Base-by-base conservation (phyloP, 2,797 vertebrate species). In the Gymnoscopelus braueri region DNA sequence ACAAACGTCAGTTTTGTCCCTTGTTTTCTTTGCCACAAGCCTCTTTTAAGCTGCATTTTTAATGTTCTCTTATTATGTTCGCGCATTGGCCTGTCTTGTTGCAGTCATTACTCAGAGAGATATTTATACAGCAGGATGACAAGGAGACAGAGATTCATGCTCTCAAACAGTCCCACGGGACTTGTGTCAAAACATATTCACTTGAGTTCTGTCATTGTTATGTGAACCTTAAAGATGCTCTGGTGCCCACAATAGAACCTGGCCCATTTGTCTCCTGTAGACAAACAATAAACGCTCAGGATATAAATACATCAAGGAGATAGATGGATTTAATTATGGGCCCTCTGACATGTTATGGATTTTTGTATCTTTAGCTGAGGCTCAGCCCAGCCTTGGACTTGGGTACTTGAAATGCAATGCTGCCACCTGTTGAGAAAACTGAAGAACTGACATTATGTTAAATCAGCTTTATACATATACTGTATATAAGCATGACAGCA, bases 281-380 rank as follows among this genome's bases (percentile, higher is more conserved):
- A 81, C 52, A 82, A 65, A 71, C 44, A 70, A 63, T 23, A 69
- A 63, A 66, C 32, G 4, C 15, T 11, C 62, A 54, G 60, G 84
- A 67, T 92, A 92, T 88, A 93, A 94, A 94, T 93, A 93, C 79
- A 87, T 85, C 83, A 88, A 85, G 64, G 69, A 79, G 63, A 74
- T 44, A 78, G 64, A 77, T 79, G 53, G 76, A 89, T 85, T 85
- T 82, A 84, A 84, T 88, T 81, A 80, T 62, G 65, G 63, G 26
- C 65, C 23, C 57, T 65, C 52, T 86, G 82, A 81, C 77, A 82
- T 60, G n/a, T 65, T 73, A 14, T 67, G 57, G 75, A 81, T 75
- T 80, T 84, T 65, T 72, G 23, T 56, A 49, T 67, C 12, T 14
- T 9, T 66, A 71, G 60, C 56, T 62, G 47, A 50, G 11, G 54